A percentile compares a stretch with the other conserved stretches of the same genome.
These are phyloP conservation scores for Scylla paramamosain DNA, from an alignment of 1,140 invertebrate species.

Conservation along the genomic window DNA sequence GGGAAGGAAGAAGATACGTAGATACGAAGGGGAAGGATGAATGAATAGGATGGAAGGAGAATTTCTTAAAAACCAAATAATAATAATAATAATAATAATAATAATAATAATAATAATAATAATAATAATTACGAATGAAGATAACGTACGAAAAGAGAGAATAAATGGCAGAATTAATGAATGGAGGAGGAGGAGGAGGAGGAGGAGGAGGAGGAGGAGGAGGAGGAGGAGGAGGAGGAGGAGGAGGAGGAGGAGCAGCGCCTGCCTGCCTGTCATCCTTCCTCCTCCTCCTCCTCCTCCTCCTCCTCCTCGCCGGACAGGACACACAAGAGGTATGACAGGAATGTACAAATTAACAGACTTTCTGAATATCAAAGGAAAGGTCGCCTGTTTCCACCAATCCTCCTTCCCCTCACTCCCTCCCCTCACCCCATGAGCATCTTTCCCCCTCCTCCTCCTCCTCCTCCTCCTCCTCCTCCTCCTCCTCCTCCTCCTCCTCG, in stretches of 20 bases:
- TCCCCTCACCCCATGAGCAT: not conserved
- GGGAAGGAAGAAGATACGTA: too few relatives aligned
- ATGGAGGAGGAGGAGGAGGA: slow-evolving; percentile 22
- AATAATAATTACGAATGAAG: not conserved
- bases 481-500: too few relatives aligned
- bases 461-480: not conserved
- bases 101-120: not conserved
- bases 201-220: not conserved
- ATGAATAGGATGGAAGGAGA: too few relatives aligned
- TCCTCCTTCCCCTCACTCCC: not conserved
- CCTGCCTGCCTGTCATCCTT: not conserved
- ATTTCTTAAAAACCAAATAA: too few relatives aligned
- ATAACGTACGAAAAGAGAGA: not conserved
- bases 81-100: too few relatives aligned
- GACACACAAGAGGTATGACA: slow-evolving; percentile 55
- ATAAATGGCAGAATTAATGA: not conserved
- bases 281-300: not conserved
- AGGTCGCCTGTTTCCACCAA: slow-evolving; percentile 57
- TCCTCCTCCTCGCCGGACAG: not conserved
- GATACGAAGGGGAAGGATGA: too few relatives aligned
- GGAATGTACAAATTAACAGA: slow-evolving; percentile 74
- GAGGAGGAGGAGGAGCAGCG: not conserved
- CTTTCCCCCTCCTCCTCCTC: not conserved
- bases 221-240: not conserved
- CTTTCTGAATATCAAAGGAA: slow-evolving; percentile 73